Percentiles rank a stretch among this genome's conserved stretches.
These are phyloP conservation scores for Eubasilissa regina DNA, from an alignment of 1,140 invertebrate species.

Conservation along the genomic window DNA sequence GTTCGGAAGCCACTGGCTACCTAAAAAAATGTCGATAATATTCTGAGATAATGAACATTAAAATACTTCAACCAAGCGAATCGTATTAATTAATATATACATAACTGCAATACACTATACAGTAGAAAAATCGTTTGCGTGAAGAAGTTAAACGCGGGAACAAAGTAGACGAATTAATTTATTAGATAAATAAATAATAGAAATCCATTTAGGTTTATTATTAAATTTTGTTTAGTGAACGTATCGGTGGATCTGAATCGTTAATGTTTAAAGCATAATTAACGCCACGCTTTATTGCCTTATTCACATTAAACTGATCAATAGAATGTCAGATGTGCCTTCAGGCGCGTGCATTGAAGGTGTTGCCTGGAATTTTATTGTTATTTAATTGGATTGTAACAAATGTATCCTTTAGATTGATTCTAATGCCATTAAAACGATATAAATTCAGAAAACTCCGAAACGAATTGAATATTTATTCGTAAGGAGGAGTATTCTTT, in stretches of 20 bases:
- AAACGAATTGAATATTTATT: slow-evolving; percentile 10
- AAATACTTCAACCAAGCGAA: too few species aligned
- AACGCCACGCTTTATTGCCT: slow-evolving; percentile 13
- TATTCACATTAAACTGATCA: slow-evolving; percentile 20
- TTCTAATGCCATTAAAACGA: slow-evolving; percentile 1
- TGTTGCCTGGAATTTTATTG: slow-evolving; percentile 45
- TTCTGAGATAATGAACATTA: too few species aligned
- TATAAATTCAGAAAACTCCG: slow-evolving; percentile 2
- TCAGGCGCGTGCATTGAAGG: slow-evolving; percentile 17
- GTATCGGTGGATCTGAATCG: slow-evolving; percentile 24
- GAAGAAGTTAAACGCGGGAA: too few species aligned
- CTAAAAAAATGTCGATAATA: too few species aligned
- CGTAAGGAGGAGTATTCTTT: slow-evolving; percentile 5
- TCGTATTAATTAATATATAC: too few species aligned
- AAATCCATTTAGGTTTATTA: too few species aligned
- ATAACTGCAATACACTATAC: too few species aligned
- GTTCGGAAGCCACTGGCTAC: too few species aligned
- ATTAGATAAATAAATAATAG: too few species aligned
- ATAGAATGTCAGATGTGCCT: slow-evolving; percentile 21
- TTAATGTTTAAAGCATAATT: slow-evolving; percentile 15
- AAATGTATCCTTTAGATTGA: slow-evolving; percentile 21
- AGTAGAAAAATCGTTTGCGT: too few species aligned
- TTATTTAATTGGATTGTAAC: slow-evolving; percentile 43
- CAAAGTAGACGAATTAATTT: too few species aligned
- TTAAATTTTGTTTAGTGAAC: not conserved